A percentile compares a stretch with the other conserved stretches of the same genome.
Evolutionary conservation across 2,888 invertebrate genomes (phyloP).

Genomic region (Mimachlamys varia): DNA sequence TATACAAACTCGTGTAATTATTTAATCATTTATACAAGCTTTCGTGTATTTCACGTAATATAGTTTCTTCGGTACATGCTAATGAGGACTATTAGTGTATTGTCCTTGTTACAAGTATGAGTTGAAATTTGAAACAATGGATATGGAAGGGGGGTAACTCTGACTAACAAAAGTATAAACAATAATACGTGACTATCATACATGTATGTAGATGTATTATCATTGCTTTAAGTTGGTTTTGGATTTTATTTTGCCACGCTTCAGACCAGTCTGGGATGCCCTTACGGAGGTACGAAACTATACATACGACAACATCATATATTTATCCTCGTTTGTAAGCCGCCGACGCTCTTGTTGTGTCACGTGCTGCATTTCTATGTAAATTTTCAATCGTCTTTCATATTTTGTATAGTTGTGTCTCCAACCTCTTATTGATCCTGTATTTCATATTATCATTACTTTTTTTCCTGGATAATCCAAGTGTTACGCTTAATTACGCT

Average conservation of each 20-base stretch:
- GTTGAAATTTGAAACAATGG: no score
- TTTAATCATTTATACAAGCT: no score
- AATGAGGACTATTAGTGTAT: no score
- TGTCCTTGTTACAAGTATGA: no score
- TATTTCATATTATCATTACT: background rate
- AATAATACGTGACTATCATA: no score
- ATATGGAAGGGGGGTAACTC: no score
- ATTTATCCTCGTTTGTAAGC: background rate
- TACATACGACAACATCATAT: background rate
- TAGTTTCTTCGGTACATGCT: no score
- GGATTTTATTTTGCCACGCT: conserved; percentile 11
- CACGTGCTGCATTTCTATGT: background rate
- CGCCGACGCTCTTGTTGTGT: background rate
- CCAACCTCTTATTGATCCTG: background rate
- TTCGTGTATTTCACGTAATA: no score
- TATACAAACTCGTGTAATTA: no score
- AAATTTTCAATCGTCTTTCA: background rate
- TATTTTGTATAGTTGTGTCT: background rate
- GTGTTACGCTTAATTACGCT: no score
- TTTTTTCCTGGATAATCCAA: no score
- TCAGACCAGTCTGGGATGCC: conserved; percentile 24
- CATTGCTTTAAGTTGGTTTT: background rate
- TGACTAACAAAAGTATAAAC: no score
- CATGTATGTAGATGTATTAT: background rate
- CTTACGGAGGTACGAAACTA: conserved; percentile 14